phyloP scores from a whole-genome alignment of 2,113 vertebrate genomes.

The Noctilio leporinus region DNA sequence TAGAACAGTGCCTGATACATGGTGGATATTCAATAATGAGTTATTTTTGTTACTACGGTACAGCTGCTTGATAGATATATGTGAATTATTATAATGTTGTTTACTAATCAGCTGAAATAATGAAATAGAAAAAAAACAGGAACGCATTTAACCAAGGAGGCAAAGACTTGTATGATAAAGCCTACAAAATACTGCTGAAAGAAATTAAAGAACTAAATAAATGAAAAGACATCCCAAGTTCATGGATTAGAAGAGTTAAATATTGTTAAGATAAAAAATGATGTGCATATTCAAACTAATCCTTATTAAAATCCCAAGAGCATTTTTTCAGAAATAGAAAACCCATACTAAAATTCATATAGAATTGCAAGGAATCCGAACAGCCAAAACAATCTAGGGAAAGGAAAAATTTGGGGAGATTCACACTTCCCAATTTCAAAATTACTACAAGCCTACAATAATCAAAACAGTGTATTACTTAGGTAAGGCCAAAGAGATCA shows the following conservation, averaged over 20 bases:
- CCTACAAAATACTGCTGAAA: background rate
- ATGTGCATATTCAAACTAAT: background rate
- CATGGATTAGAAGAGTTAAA: background rate
- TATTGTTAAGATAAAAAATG: background rate
- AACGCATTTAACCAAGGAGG: background rate
- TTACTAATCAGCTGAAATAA: background rate
- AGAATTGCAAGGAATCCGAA: background rate
- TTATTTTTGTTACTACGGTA: background rate
- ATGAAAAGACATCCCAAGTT: background rate
- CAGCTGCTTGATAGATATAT: background rate
- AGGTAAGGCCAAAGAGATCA: background rate
- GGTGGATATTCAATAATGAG: background rate
- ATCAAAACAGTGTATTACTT: background rate
- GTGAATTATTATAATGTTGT: background rate
- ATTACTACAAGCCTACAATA: background rate
- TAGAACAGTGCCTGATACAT: background rate
- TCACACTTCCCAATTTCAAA: background rate
- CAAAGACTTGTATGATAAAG: background rate
- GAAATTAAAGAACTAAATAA: conserved; percentile 10
- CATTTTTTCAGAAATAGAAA: background rate
- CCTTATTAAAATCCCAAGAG: background rate
- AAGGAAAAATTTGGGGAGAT: background rate
- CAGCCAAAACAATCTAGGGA: background rate
- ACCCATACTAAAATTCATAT: background rate
- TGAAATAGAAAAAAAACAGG: background rate